Percentiles rank a stretch among this genome's conserved stretches.
phyloP scores from a whole-genome alignment of 2,888 invertebrate species.

The Erebia ligea region DNA sequence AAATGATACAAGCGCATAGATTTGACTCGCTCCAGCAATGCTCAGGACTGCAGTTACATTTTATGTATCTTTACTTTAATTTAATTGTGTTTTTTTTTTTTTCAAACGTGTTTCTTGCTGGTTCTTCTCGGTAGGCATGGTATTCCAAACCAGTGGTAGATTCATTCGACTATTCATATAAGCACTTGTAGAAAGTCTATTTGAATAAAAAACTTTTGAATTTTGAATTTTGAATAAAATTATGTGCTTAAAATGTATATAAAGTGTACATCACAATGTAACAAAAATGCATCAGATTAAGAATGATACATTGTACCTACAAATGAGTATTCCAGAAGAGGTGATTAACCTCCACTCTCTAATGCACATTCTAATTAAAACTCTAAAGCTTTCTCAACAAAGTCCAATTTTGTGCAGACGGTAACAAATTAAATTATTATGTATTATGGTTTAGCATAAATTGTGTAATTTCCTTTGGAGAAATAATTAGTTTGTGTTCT shows the following conservation, averaged over 20 bases:
- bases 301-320: slow-evolving; percentile 39
- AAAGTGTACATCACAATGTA: neutral
- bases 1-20: too few relatives aligned
- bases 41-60: too few relatives aligned
- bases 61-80: too few relatives aligned
- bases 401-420: slow-evolving; percentile 25
- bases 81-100: too few relatives aligned
- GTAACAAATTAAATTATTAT: slow-evolving; percentile 35
- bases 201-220: too few relatives aligned
- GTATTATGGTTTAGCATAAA: slow-evolving; percentile 41
- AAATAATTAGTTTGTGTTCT: slow-evolving; percentile 40
- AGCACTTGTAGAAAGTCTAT: too few relatives aligned
- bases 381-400: slow-evolving; percentile 16
- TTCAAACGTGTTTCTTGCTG: too few relatives aligned
- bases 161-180: too few relatives aligned
- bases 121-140: too few relatives aligned
- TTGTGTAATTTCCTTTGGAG: slow-evolving; percentile 43
- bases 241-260: neutral
- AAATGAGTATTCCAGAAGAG: slow-evolving; percentile 41
- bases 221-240: too few relatives aligned
- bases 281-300: slow-evolving; percentile 25
- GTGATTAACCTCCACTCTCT: slow-evolving; percentile 35
- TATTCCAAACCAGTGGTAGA: too few relatives aligned
- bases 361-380: slow-evolving; percentile 19
- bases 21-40: too few relatives aligned